A percentile compares a stretch with the other conserved stretches of the same genome.
Conservation (phyloP, 2,113 vertebrate genomes). For the Rattus rattus region DNA sequence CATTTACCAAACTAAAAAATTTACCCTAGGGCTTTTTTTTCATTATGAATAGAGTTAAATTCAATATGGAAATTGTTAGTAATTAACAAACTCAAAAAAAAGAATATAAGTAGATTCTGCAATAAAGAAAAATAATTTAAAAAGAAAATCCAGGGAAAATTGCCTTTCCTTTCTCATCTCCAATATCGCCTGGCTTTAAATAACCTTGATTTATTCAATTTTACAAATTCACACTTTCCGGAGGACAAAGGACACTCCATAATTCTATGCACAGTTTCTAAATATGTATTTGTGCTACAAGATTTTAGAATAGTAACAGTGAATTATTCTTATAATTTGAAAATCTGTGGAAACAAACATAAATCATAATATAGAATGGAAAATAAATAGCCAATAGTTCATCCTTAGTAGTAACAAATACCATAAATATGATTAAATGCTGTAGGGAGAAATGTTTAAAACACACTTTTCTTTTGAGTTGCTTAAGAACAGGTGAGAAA, state of each 20-base stretch:
- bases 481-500: conserved; percentile 48
- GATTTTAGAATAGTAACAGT: conserved; percentile 71
- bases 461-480: conserved; percentile 11
- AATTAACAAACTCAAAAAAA: not conserved
- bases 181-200: not conserved
- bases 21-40: conserved; percentile 5
- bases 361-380: conserved; percentile 45
- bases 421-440: conserved; percentile 62
- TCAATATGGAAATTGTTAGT: not conserved
- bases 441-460: not conserved
- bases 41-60: not conserved
- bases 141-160: not conserved
- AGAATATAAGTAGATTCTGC: not conserved
- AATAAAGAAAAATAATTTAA: not conserved
- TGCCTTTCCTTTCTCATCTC: not conserved
- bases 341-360: conserved; percentile 44
- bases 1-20: not conserved
- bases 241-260: not conserved
- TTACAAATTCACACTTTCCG: conserved; percentile 11
- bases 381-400: conserved; percentile 58
- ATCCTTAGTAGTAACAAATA: conserved; percentile 55
- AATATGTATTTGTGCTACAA: not conserved
- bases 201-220: not conserved
- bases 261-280: conserved; percentile 34
- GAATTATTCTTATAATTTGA: conserved; percentile 50